A percentile compares a stretch with the other conserved stretches of the same genome.
phyloP scores from a whole-genome alignment of 2,797 vertebrate genomes.

The Galago senegalensis region DNA sequence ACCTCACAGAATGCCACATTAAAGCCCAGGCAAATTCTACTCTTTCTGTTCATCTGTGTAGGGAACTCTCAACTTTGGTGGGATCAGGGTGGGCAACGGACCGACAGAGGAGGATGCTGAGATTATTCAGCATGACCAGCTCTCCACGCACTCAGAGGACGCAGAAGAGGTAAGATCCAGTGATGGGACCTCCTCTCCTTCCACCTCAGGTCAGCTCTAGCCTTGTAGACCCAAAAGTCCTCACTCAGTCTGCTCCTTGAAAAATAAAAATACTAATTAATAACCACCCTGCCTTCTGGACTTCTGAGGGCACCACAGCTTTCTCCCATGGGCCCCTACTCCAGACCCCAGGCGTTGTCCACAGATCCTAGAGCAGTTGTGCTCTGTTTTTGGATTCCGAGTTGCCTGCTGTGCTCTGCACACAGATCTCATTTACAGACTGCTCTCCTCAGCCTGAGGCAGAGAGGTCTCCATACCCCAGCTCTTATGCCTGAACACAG shows the following conservation, averaged over 20 bases:
- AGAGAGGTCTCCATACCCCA: neutral
- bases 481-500: neutral
- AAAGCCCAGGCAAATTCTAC: slow-evolving; percentile 86
- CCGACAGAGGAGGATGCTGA: slow-evolving; percentile 98
- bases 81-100: slow-evolving; percentile 97
- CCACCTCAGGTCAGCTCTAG: neutral
- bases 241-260: slow-evolving; percentile 57
- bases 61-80: slow-evolving; percentile 98
- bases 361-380: neutral
- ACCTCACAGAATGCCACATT: slow-evolving; percentile 65
- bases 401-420: neutral
- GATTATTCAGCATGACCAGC: slow-evolving; percentile 99
- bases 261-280: slow-evolving; percentile 28
- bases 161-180: slow-evolving; percentile 95
- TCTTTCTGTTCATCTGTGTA: slow-evolving; percentile 90
- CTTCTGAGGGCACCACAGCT: slow-evolving; percentile 36
- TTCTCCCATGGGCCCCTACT: slow-evolving; percentile 2
- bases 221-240: slow-evolving; percentile 9
- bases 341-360: neutral
- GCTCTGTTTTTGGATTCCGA: neutral
- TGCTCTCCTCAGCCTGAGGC: neutral
- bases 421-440: neutral
- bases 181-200: slow-evolving; percentile 69
- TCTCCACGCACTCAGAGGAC: slow-evolving; percentile 95
- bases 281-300: slow-evolving; percentile 21